phyloP scores from a whole-genome alignment of 2,888 invertebrate species.

The Desoria tigrina region DNA sequence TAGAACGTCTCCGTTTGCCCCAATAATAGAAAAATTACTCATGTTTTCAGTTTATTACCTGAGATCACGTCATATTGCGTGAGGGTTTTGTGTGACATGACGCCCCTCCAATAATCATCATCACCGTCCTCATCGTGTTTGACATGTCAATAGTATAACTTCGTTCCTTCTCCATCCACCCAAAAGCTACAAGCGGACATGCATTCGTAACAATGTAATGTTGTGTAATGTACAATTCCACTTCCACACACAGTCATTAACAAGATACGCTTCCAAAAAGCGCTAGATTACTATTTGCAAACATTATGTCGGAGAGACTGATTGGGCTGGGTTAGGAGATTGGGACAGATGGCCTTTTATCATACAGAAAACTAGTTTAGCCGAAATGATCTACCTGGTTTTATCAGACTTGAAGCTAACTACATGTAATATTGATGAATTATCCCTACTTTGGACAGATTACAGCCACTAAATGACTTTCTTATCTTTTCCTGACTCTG shows the following conservation, averaged over 20 bases:
- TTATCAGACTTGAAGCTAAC: not conserved
- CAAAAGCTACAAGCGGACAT: not conserved
- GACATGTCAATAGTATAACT: slow-evolving; percentile 48
- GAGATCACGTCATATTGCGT: slow-evolving; percentile 50
- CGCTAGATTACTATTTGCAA: slow-evolving; percentile 1
- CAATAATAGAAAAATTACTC: slow-evolving; percentile 30
- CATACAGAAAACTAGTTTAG: slow-evolving; percentile 2
- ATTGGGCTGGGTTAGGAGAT: not conserved
- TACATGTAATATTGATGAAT: not conserved
- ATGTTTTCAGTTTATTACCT: slow-evolving; percentile 48
- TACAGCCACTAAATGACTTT: slow-evolving; percentile 5
- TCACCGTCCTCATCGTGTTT: slow-evolving; percentile 42
- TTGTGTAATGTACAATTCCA: slow-evolving; percentile 4
- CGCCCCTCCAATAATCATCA: slow-evolving; percentile 52
- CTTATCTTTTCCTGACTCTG: slow-evolving; percentile 7
- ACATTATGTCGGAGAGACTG: slow-evolving; percentile 3
- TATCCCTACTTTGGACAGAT: not conserved
- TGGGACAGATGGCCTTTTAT: slow-evolving; percentile 8
- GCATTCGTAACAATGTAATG: not conserved
- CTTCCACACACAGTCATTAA: not conserved
- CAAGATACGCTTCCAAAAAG: no score
- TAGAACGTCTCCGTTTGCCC: slow-evolving; percentile 30
- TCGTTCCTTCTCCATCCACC: slow-evolving; percentile 16
- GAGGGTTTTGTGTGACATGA: slow-evolving; percentile 46
- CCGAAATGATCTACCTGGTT: not conserved